Evolutionary conservation across 2,888 invertebrate species (phyloP).

Genomic region (Meta bourneti): DNA sequence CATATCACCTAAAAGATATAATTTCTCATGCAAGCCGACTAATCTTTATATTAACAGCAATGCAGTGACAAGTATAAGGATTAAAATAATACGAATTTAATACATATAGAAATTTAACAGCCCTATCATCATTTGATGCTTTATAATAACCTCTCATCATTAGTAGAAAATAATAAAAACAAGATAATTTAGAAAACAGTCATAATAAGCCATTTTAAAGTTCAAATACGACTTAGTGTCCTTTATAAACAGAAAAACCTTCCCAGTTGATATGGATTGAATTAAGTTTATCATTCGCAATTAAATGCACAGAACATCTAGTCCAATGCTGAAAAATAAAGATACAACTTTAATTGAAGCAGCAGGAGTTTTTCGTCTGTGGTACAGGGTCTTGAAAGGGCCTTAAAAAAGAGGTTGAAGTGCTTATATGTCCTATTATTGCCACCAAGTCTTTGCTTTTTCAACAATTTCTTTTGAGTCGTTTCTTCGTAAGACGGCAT

Average conservation of each 20-base stretch:
- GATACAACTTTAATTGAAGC: conserved; percentile 25
- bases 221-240: neutral
- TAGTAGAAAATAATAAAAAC: neutral
- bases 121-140: no score
- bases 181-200: neutral
- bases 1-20: no score
- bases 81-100: no score
- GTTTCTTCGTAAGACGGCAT: neutral
- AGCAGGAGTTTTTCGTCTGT: neutral
- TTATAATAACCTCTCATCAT: neutral
- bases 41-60: no score
- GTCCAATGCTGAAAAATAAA: neutral
- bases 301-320: neutral
- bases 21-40: no score
- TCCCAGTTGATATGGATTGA: neutral
- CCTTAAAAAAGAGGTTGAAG: conserved; percentile 13
- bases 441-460: conserved; percentile 3
- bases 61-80: no score
- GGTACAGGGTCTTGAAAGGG: neutral
- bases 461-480: conserved; percentile 3
- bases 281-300: neutral
- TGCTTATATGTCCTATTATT: conserved; percentile 8
- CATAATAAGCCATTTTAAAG: neutral
- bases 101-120: no score
- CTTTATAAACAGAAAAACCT: neutral